Evolutionary conservation across 2,888 invertebrate genomes (phyloP).

Genomic region (Eucera pruinosa): DNA sequence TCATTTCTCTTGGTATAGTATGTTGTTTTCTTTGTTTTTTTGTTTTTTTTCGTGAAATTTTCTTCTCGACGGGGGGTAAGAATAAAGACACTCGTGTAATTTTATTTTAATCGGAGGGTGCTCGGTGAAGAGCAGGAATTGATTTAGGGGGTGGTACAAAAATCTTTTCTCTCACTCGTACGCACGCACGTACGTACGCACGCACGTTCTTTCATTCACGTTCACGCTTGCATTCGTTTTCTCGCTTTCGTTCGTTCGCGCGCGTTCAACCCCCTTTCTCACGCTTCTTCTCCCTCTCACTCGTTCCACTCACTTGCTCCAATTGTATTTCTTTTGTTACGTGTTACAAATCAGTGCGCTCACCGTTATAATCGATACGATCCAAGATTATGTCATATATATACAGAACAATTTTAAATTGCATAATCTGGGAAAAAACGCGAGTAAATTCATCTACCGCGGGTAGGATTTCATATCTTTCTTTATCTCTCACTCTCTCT

Average conservation of each 20-base stretch:
- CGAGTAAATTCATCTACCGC: slow-evolving; percentile 67
- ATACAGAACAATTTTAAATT: slow-evolving; percentile 77
- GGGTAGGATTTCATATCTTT: slow-evolving; percentile 43
- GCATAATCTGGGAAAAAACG: slow-evolving; percentile 74
- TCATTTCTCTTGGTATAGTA: slow-evolving; percentile 6
- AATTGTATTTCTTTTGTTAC: slow-evolving; percentile 60
- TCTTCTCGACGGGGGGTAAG: slow-evolving; percentile 17
- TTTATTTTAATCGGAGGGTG: slow-evolving; percentile 43
- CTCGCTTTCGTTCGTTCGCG: not conserved
- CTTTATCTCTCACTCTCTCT: too few species aligned
- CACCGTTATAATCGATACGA: slow-evolving; percentile 79
- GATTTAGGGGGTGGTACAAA: slow-evolving; percentile 57
- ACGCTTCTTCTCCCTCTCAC: not conserved
- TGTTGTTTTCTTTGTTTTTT: not conserved
- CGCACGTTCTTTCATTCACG: slow-evolving; percentile 7
- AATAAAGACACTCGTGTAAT: slow-evolving; percentile 43
- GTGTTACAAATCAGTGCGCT: slow-evolving; percentile 81
- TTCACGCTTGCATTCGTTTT: not conserved
- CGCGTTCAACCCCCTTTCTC: not conserved
- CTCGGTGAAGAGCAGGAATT: slow-evolving; percentile 59
- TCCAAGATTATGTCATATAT: slow-evolving; percentile 75
- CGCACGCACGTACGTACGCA: slow-evolving; percentile 1
- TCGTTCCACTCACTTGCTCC: slow-evolving; percentile 33
- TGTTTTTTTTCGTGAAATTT: not conserved
- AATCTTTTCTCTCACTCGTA: slow-evolving; percentile 37